These are phyloP conservation scores for Phaethornis superciliosus DNA, from an alignment of 2,113 vertebrate species.

Conservation along the genomic window DNA sequence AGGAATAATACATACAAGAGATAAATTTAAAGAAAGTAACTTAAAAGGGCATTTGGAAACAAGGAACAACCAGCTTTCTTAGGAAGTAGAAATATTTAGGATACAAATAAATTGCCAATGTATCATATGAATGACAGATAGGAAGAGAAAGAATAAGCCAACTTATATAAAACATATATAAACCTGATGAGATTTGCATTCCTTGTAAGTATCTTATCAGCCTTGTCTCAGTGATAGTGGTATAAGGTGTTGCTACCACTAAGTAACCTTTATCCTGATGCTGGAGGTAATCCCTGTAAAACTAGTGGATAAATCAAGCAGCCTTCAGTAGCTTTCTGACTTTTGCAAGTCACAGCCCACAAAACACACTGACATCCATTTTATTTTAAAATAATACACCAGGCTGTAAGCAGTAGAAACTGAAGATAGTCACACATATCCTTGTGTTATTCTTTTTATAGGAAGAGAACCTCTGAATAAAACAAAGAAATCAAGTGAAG, in stretches of 20 bases:
- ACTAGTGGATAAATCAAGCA: not conserved
- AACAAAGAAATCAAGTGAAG: not conserved
- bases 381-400: not conserved
- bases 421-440: not conserved
- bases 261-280: not conserved
- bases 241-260: not conserved
- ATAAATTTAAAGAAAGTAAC: not conserved
- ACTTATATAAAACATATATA: not conserved
- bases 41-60: rapidly evolving
- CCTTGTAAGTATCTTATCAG: not conserved
- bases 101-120: not conserved
- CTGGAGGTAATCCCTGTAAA: not conserved
- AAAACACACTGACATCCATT: not conserved
- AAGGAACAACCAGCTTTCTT: not conserved
- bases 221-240: not conserved
- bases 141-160: not conserved
- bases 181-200: not conserved
- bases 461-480: not conserved
- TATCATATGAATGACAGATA: not conserved
- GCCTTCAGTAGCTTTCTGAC: not conserved
- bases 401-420: not conserved
- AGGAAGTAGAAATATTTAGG: not conserved
- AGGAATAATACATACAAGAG: not conserved
- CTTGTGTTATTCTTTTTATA: not conserved
- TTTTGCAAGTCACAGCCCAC: not conserved